phyloP scores from a whole-genome alignment of 2,113 vertebrate genomes.

The Isichthys henryi region DNA sequence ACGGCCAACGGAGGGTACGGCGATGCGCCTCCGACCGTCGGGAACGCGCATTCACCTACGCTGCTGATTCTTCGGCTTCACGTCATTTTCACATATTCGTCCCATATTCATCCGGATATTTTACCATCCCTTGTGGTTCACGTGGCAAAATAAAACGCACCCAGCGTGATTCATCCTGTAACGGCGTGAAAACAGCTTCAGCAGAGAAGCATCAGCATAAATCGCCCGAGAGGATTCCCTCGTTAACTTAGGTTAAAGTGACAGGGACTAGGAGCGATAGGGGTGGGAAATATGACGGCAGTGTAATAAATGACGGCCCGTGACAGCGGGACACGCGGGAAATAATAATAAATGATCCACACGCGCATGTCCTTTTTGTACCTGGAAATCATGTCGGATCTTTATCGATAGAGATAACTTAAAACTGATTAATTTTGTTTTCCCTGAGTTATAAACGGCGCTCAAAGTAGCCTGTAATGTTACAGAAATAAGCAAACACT shows the following conservation, averaged over 20 bases:
- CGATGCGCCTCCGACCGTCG: neutral
- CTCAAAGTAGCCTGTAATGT: neutral
- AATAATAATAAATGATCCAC: neutral
- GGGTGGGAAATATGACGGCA: neutral
- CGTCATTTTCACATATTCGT: neutral
- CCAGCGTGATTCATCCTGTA: neutral
- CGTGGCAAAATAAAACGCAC: neutral
- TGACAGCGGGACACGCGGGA: neutral
- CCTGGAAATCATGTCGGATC: neutral
- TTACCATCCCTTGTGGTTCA: neutral
- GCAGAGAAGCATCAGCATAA: neutral
- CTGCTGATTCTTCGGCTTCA: neutral
- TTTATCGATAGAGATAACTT: neutral
- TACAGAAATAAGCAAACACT: neutral
- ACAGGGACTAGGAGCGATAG: neutral
- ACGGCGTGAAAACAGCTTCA: neutral
- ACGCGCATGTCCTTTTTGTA: neutral
- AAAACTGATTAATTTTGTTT: neutral
- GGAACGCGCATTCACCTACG: neutral
- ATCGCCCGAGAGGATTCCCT: neutral
- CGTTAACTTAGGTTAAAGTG: neutral
- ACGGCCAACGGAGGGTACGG: neutral
- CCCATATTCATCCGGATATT: neutral
- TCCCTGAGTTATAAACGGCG: neutral
- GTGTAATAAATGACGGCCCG: neutral